Base-by-base conservation (phyloP, 2,888 invertebrate species). In the Nematopogon swammerdamellus region DNA sequence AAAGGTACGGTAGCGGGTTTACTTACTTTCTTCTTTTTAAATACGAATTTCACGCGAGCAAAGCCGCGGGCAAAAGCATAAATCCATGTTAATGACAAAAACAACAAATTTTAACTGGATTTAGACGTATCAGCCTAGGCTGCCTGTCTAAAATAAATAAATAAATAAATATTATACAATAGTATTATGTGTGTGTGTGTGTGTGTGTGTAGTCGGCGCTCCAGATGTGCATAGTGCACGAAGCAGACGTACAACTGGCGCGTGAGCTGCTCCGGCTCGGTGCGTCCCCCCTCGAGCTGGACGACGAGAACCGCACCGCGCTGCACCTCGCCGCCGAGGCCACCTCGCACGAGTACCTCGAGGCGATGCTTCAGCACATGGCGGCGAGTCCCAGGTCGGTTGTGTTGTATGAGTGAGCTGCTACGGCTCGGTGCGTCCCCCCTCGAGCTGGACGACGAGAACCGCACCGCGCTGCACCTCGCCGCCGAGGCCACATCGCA, bases 241-340 rank as follows among this genome's bases (percentile, higher is more conserved):
- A 68, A 11, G 58, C 60, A 0, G 45, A 53, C 6, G 50, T 62
- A 0, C 51, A 58, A 0, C 62, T 73, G 47, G 65, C 73, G 0
- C 48, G 57, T 0, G 25, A 63, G 0, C 60, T 83, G 11, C 60
- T 82, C 1, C 55, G 60, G 1, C 57, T 65, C 47, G 74, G 74
- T 1, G 82, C 82, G 0, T 68, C 74, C 47, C 57, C 70, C 0
- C 51, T 70, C 2, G 57, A 60, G 0, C 47, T 57, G 0, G 80
- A 82, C 51, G 60, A 60, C 0, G 72, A 77, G 0, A 67, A 74
- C n/a, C 65, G 68, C 47, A 70, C 65, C 0, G 49, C 67, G 2
- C 51, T 80, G 18, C 83, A 83, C 53, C 55, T 70, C 1, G 75
- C 77, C 0, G 75, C 81, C 0, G 73, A 77, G 45, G 57, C 61